Evolutionary conservation across 2,113 vertebrate species (phyloP).

Genomic region (Apaloderma vittatum): DNA sequence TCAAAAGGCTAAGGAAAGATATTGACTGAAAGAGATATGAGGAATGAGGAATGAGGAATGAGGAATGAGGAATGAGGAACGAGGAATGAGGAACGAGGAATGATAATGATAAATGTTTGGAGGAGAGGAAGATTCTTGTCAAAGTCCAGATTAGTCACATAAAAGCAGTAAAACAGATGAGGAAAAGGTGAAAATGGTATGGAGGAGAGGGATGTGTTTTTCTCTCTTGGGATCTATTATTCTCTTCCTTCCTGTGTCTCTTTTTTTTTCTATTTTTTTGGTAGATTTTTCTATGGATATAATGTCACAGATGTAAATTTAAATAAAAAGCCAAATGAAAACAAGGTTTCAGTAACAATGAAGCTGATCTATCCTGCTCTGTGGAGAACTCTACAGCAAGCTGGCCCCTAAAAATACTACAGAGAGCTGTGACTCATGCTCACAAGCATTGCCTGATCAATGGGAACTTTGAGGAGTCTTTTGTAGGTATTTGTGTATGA

Average conservation of each 20-base stretch:
- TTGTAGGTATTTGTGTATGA: conserved; percentile 24
- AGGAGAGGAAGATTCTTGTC: neutral
- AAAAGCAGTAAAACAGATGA: neutral
- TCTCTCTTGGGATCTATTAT: neutral
- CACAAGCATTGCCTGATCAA: neutral
- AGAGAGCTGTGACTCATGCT: neutral
- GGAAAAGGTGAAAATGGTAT: neutral
- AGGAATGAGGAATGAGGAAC: neutral
- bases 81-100: too few species aligned
- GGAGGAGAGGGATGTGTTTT: neutral
- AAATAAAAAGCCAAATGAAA: neutral
- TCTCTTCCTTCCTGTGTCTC: neutral
- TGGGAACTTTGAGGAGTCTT: neutral
- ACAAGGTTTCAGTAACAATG: neutral
- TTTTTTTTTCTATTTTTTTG: neutral
- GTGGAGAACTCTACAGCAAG: neutral
- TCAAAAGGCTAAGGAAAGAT: neutral
- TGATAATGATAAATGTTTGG: neutral
- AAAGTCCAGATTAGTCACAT: neutral
- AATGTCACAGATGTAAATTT: neutral
- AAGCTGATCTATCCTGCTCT: neutral
- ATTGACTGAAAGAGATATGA: neutral
- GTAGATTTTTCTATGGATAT: neutral
- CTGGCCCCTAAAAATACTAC: neutral
- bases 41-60: neutral